Evolutionary conservation across 1,140 invertebrate genomes (phyloP), one percentile per base, ranked within the genome.

Genomic region (Centruroides sculpturatus): DNA sequence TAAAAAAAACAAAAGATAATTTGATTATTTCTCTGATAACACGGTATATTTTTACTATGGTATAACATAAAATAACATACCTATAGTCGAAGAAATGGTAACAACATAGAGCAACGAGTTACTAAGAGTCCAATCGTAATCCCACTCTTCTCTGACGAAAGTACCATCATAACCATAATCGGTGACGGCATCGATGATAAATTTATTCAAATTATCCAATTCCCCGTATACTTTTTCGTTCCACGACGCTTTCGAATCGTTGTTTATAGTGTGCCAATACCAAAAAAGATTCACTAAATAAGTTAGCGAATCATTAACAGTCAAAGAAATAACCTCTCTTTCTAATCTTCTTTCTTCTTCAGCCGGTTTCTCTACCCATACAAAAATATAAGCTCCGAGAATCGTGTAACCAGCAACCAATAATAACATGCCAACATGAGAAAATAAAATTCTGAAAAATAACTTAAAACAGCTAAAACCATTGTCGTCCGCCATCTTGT

Each of bases 41-140:
- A 23, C 23, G 23, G 23, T 23, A 23, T 1, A 55, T 34, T 11
- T 55, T 55, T 23, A 11, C 23, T 23, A 2, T 23, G 23, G 2
- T 23, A 23, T 23, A 23, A 23, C 23, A 2, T 2, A 23, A 23
- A 23, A 3, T 35, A 5, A 48, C 57, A 12, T 64, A 70, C 70
- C 70, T 53, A 71, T 71, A 5, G 70, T 71, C 2, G 71, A 66
- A 50, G 70, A 65, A 55, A 70, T 69, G 53, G 68, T 69, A 34
- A 72, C 69, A 2, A 68, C 61, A 47, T 70, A 66, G 12, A 72
- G 66, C 11, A 70, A 58, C 9, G 69, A 57, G 23, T 70, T 71
- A 1, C 68, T 57, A 48, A 71, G 63, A 0, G 65, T 68, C 71
- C 71, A 72, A 10, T 64, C 57, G 9, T 60, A 64, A 4, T 60